phyloP scores from a whole-genome alignment of 1,140 invertebrate species.

The Conus betulinus region DNA sequence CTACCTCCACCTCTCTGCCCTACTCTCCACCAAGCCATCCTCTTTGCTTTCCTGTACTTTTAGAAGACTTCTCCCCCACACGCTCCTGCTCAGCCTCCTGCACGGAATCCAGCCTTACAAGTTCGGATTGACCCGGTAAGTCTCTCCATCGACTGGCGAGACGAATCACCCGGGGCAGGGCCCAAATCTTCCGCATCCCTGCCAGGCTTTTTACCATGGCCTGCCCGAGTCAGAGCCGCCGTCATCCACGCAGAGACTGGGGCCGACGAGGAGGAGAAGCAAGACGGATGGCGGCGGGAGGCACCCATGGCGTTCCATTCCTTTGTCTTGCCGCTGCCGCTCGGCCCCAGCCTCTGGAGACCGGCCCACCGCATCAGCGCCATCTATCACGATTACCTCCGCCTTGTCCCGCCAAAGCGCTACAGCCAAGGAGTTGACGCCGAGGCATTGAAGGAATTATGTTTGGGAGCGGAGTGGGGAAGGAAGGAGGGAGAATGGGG shows the following conservation, averaged over 20 bases:
- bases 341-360: not conserved
- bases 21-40: too few relatives aligned
- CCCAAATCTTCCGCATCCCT: not conserved
- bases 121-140: too few relatives aligned
- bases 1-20: too few relatives aligned
- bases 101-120: too few relatives aligned
- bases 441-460: constrained; percentile 13
- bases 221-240: not conserved
- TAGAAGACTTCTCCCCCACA: too few relatives aligned
- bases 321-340: constrained; percentile 23
- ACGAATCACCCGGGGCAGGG: not conserved
- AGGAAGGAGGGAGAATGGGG: too few relatives aligned
- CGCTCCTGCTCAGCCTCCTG: too few relatives aligned
- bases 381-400: constrained; percentile 37
- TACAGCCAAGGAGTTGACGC: not conserved
- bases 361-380: not conserved
- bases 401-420: constrained; percentile 13
- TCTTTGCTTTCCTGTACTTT: too few relatives aligned
- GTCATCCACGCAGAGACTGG: not conserved
- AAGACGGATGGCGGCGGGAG: constrained; percentile 24
- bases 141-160: too few relatives aligned
- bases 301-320: constrained; percentile 25
- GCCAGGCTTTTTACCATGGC: not conserved
- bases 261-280: not conserved
- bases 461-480: not conserved